Conservation (phyloP, 2,888 invertebrate species). For the Abrostola tripartita region DNA sequence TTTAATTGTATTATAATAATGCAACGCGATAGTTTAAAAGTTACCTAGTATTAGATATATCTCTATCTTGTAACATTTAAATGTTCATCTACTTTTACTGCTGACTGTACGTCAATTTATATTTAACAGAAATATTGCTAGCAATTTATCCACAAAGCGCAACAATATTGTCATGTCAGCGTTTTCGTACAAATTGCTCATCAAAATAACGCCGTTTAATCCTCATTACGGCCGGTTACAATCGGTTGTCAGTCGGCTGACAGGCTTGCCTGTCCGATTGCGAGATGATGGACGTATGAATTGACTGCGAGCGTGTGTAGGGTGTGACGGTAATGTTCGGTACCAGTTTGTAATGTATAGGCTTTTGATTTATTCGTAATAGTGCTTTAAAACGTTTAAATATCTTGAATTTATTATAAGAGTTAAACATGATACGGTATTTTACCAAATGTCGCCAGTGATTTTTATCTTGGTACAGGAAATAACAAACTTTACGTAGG, state of each 20-base stretch:
- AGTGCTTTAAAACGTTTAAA: conserved; percentile 4
- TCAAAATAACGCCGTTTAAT: conserved; percentile 61
- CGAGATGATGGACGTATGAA: conserved; percentile 77
- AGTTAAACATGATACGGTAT: too few species aligned
- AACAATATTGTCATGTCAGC: conserved; percentile 46
- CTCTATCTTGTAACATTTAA: too few species aligned
- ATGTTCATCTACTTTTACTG: too few species aligned
- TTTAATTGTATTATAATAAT: too few species aligned
- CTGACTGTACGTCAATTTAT: conserved; percentile 47
- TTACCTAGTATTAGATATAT: too few species aligned
- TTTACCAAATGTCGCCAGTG: too few species aligned
- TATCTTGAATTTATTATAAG: background rate
- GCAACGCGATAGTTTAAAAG: too few species aligned
- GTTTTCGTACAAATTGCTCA: conserved; percentile 54
- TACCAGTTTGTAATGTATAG: conserved; percentile 8
- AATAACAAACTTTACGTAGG: too few species aligned
- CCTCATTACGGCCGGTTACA: conserved; percentile 62
- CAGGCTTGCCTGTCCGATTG: conserved; percentile 58
- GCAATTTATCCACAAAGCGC: conserved; percentile 35
- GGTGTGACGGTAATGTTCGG: conserved; percentile 23
- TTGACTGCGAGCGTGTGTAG: conserved; percentile 45
- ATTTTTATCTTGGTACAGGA: too few species aligned
- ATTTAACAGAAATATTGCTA: conserved; percentile 37
- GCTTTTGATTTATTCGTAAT: conserved; percentile 24
- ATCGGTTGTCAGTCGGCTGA: conserved; percentile 57